Percentiles rank a stretch among this genome's conserved stretches.
These are phyloP conservation scores for Cephalotes varians DNA, from an alignment of 2,888 invertebrate species.

Conservation along the genomic window DNA sequence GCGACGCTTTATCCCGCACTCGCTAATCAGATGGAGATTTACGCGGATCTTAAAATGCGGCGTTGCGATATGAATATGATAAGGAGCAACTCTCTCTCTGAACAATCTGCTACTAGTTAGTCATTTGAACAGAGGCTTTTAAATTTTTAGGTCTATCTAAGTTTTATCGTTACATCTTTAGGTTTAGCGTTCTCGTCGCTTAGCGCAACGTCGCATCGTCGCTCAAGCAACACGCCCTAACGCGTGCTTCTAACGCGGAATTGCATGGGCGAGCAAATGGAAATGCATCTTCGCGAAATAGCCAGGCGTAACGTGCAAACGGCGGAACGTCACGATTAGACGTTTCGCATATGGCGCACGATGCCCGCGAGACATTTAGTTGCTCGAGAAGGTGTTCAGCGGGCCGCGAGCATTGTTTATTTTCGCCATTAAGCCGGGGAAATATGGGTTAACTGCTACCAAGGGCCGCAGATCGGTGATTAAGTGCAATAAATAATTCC, in stretches of 20 bases:
- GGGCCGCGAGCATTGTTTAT: slow-evolving; percentile 28
- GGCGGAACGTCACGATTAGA: slow-evolving; percentile 67
- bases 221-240: slow-evolving; percentile 3
- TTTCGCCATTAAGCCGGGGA: slow-evolving; percentile 46
- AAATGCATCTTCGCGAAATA: slow-evolving; percentile 26
- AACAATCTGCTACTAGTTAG: neutral
- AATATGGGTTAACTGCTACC: slow-evolving; percentile 51
- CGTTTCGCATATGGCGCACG: slow-evolving; percentile 61
- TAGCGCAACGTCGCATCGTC: neutral
- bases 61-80: neutral
- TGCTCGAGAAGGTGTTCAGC: slow-evolving; percentile 7
- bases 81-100: neutral
- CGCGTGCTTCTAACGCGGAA: neutral
- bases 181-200: neutral
- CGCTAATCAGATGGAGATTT: slow-evolving; percentile 15
- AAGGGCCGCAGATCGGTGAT: slow-evolving; percentile 50
- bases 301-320: slow-evolving; percentile 54
- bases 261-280: slow-evolving; percentile 31
- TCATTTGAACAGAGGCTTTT: neutral
- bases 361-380: slow-evolving; percentile 54
- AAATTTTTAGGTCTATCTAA: neutral
- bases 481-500: slow-evolving; percentile 58
- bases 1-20: neutral
- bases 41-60: neutral
- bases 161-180: neutral